Percentiles rank a stretch among this genome's conserved stretches.
Conservation (phyloP, 2,113 vertebrate genomes). For the Onychostoma macrolepis region DNA sequence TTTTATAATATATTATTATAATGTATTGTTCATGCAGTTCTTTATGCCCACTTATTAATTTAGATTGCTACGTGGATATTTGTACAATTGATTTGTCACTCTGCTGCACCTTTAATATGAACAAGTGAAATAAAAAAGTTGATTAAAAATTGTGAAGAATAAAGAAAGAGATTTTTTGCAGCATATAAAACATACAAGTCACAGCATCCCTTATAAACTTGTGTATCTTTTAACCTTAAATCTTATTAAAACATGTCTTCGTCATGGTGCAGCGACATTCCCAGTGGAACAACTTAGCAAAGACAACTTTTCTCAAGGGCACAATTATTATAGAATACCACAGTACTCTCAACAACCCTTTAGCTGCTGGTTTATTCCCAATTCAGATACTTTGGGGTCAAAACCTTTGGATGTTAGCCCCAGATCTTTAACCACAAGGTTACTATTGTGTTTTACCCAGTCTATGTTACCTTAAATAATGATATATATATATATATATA, state of each 20-base stretch:
- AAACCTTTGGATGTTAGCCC: background rate
- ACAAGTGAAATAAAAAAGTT: background rate
- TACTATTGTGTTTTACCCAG: background rate
- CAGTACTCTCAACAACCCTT: background rate
- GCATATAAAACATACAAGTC: background rate
- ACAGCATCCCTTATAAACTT: background rate
- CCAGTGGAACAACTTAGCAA: background rate
- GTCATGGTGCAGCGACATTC: background rate
- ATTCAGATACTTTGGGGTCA: constrained; percentile 14
- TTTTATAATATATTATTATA: background rate
- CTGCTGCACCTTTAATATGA: background rate
- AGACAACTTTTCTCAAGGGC: constrained; percentile 10
- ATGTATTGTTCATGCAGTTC: background rate
- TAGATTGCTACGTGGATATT: background rate
- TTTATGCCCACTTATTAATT: background rate
- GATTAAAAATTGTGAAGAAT: background rate
- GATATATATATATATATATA: background rate
- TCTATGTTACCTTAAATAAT: background rate
- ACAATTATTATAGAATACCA: background rate
- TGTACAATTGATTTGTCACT: background rate
- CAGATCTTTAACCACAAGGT: background rate
- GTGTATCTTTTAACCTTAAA: background rate
- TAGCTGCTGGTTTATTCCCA: constrained; percentile 19
- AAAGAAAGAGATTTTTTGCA: background rate
- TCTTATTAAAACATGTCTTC: background rate